Evolutionary conservation across 2,888 invertebrate species (phyloP).

Genomic region (Archips xylosteana): DNA sequence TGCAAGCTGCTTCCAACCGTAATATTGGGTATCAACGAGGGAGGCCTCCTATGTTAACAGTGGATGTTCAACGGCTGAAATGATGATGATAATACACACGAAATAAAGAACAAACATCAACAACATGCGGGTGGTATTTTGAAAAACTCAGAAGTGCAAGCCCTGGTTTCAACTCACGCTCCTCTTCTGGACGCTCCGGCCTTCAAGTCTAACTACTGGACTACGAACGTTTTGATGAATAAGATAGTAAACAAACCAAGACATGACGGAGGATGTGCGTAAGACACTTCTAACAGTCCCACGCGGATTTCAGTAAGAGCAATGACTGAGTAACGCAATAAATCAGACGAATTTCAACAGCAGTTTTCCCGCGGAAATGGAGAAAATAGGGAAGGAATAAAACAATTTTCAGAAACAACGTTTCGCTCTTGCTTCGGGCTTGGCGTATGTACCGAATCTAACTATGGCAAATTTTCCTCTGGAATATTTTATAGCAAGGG

Average conservation of each 20-base stretch:
- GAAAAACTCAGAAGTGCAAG: too few species aligned
- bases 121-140: too few species aligned
- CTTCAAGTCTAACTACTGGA: background rate
- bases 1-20: too few species aligned
- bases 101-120: too few species aligned
- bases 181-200: too few species aligned
- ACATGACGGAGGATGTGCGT: background rate
- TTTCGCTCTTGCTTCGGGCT: constrained; percentile 16
- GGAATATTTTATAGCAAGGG: too few species aligned
- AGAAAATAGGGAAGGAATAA: constrained; percentile 25
- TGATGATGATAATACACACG: too few species aligned
- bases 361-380: constrained; percentile 19
- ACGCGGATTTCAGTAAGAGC: background rate
- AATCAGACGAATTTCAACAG: constrained; percentile 31
- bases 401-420: constrained; percentile 23
- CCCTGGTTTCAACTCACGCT: too few species aligned
- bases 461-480: too few species aligned
- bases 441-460: background rate
- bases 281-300: background rate
- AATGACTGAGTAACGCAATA: constrained; percentile 36
- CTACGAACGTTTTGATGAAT: background rate
- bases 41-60: too few species aligned
- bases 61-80: too few species aligned
- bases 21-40: too few species aligned
- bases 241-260: background rate